These are phyloP conservation scores for Columbina picui DNA, from an alignment of 2,113 vertebrate species.

Conservation along the genomic window DNA sequence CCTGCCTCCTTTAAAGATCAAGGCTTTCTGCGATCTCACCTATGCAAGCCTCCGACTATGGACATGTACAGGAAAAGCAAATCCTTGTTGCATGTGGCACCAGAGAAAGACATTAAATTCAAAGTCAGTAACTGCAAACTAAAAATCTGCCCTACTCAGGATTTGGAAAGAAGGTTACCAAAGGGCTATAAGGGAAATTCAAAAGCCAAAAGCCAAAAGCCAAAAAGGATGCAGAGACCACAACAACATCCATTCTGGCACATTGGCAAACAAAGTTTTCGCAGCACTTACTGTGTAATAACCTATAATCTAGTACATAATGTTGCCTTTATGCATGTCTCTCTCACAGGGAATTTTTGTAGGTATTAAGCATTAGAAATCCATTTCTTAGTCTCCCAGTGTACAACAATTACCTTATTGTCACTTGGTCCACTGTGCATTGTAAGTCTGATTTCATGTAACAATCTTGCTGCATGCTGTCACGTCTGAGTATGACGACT, in stretches of 20 bases:
- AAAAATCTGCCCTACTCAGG: neutral
- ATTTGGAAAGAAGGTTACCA: neutral
- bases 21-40: neutral
- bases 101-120: neutral
- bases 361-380: neutral
- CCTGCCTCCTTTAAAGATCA: neutral
- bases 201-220: too few species aligned
- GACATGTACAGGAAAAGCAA: neutral
- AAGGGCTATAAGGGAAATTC: neutral
- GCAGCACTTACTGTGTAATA: neutral
- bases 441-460: conserved; percentile 9
- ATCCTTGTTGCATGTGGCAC: fast-evolving
- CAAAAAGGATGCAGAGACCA: neutral
- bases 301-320: conserved; percentile 10
- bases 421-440: neutral
- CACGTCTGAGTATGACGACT: conserved; percentile 14
- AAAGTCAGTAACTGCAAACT: neutral
- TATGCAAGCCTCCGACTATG: neutral
- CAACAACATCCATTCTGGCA: neutral
- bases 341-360: neutral
- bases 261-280: neutral
- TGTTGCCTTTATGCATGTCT: conserved; percentile 66
- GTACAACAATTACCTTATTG: conserved; percentile 37
- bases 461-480: conserved; percentile 34
- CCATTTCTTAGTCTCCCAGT: neutral